phyloP scores from a whole-genome alignment of 2,113 vertebrate species.

The Chaetodon auriga region DNA sequence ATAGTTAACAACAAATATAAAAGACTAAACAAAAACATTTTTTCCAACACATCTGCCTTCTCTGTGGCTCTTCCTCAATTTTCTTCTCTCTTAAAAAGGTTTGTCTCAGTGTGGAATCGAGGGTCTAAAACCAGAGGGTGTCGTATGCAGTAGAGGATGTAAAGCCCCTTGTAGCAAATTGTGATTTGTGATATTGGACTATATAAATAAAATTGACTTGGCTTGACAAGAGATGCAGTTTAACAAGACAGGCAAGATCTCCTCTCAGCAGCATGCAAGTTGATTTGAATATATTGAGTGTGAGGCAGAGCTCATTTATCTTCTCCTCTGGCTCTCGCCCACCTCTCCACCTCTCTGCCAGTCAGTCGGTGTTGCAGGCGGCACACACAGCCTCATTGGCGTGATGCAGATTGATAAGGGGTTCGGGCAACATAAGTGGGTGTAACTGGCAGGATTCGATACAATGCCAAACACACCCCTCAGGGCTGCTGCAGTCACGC shows the following conservation, averaged over 20 bases:
- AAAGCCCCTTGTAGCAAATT: too few relatives aligned
- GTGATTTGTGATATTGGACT: too few relatives aligned
- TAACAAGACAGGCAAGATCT: constrained; percentile 27
- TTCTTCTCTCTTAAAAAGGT: too few relatives aligned
- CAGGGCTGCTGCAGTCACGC: constrained; percentile 24
- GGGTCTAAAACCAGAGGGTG: too few relatives aligned
- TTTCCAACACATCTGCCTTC: neutral
- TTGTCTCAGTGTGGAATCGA: too few relatives aligned
- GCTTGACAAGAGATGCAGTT: constrained; percentile 38
- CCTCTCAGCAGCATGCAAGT: constrained; percentile 23
- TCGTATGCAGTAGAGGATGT: too few relatives aligned
- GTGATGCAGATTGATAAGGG: constrained; percentile 58
- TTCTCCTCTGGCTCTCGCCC: constrained; percentile 49
- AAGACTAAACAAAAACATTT: neutral
- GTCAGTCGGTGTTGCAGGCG: constrained; percentile 37
- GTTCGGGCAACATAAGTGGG: constrained; percentile 45
- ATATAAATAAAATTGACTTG: too few relatives aligned
- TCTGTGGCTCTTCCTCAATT: too few relatives aligned
- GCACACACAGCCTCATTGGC: constrained; percentile 9
- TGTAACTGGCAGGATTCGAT: constrained; percentile 46
- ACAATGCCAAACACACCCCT: constrained; percentile 37
- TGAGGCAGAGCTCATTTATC: constrained; percentile 60
- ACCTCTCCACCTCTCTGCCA: constrained; percentile 44
- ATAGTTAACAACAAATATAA: constrained; percentile 13
- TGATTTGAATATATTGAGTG: constrained; percentile 48